Percentiles rank a stretch among this genome's conserved stretches.
Evolutionary conservation across 2,888 invertebrate genomes (phyloP).

Genomic region (Acronicta alni): DNA sequence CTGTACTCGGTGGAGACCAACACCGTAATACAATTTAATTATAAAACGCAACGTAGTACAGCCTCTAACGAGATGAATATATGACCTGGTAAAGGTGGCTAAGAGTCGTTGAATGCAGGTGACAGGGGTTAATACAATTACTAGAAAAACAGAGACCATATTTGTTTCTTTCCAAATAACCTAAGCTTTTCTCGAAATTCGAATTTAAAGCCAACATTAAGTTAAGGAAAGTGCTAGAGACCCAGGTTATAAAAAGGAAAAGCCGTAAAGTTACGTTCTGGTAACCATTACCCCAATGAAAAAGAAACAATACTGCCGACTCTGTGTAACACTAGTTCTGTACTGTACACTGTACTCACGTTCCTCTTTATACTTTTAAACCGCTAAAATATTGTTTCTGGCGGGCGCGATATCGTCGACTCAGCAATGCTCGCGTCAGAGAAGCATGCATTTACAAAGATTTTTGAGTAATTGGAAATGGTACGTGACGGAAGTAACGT

Average conservation of each 20-base stretch:
- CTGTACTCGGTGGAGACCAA: no score
- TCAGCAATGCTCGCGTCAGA: slow-evolving; percentile 68
- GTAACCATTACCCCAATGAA: slow-evolving; percentile 41
- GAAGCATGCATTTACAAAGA: slow-evolving; percentile 53
- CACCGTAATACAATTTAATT: no score
- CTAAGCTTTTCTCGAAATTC: slow-evolving; percentile 13
- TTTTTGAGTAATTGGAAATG: slow-evolving; percentile 56
- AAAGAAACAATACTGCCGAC: slow-evolving; percentile 44
- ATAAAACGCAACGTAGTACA: no score
- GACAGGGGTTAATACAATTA: no score
- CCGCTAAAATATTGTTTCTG: slow-evolving; percentile 85
- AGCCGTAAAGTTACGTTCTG: slow-evolving; percentile 29
- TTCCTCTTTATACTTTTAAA: slow-evolving; percentile 82
- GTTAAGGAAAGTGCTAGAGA: slow-evolving; percentile 28
- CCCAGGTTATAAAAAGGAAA: slow-evolving; percentile 34
- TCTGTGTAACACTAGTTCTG: slow-evolving; percentile 45
- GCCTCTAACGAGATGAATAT: no score
- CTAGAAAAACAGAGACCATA: neutral
- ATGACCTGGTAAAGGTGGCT: no score
- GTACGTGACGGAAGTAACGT: slow-evolving; percentile 9
- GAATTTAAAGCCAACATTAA: slow-evolving; percentile 13
- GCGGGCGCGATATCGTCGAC: slow-evolving; percentile 77
- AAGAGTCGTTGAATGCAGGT: no score
- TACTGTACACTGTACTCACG: slow-evolving; percentile 59
- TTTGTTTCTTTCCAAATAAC: neutral